Base-by-base conservation (phyloP, 2,888 invertebrate genomes). In the Caenorhabditis becei region DNA sequence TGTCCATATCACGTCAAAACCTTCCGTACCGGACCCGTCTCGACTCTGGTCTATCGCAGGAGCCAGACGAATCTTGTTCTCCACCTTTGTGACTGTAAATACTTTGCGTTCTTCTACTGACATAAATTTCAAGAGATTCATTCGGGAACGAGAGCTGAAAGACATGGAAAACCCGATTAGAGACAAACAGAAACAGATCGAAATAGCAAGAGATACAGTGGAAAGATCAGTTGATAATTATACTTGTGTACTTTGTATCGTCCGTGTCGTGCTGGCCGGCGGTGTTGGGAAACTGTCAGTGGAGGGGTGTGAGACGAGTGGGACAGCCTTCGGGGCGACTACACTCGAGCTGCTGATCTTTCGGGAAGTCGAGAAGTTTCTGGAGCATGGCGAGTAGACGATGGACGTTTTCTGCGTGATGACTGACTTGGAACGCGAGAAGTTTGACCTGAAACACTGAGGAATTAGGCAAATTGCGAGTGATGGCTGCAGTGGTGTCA, bases 361-460 rank as follows among this genome's bases (percentile, higher is more conserved):
- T 62, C 72, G 62, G 18, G 70, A 75, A 14, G 83, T 72, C 23
- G 83, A 81, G 53, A 77, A 77, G 70, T 80, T 82, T 59, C 83
- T 67, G 24, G 82, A 75, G 18, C 82, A 82, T n/a, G 83, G 83
- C 49, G 82, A 82, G 71, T 84, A 85, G 53, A 81, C 84, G 63
- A 86, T 69, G 11, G 87, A 87, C 35, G 86, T 85, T 77, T 87
- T 87, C 75, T 83, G 83, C 28, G 87, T 86, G 66, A 86, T 69
- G 63, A 86, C 70, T 49, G 84, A 84, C 66, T 82, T 83, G 47
- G 84, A 83, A 53, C 79, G 84, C 61, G 63, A 66, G 78, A 70
- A 79, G 51, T 70, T 67, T 23, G 78, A 63, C 62, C 75, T 79
- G 75, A 61, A 78, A 79, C 23, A 37, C 66, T 65, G 41, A 56